phyloP scores from a whole-genome alignment of 64 coral and sea anemone species.

The Dendrophyllia cribrosa region DNA sequence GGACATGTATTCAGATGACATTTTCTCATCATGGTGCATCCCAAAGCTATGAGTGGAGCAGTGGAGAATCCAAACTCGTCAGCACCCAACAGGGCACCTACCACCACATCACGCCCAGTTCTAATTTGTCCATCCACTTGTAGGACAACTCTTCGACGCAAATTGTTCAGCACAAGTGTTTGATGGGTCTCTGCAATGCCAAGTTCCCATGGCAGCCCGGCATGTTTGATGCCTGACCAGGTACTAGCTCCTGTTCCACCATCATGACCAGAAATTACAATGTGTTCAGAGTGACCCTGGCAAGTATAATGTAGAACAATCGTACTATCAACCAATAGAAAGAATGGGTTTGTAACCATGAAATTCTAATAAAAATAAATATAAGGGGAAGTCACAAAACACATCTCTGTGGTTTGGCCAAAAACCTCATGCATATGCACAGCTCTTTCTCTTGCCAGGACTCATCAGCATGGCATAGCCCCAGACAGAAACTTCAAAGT shows the following conservation, averaged over 20 bases:
- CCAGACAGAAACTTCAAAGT: no score
- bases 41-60: slow-evolving; percentile 93
- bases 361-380: no score
- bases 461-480: no score
- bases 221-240: slow-evolving; percentile 98
- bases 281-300: slow-evolving; percentile 95
- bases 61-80: slow-evolving; percentile 99
- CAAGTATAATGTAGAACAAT: background rate
- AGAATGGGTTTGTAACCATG: no score
- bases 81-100: slow-evolving; percentile 87
- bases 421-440: no score
- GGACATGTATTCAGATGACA: slow-evolving; percentile 98
- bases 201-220: slow-evolving; percentile 99
- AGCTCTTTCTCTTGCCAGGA: no score
- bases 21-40: slow-evolving; percentile 99
- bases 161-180: slow-evolving; percentile 90
- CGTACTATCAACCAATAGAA: no score
- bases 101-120: slow-evolving; percentile 92
- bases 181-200: slow-evolving; percentile 94
- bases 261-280: slow-evolving; percentile 95
- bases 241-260: slow-evolving; percentile 97
- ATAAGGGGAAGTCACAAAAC: no score
- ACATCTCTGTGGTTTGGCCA: no score
- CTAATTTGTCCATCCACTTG: slow-evolving; percentile 96
- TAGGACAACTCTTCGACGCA: slow-evolving; percentile 85